Evolutionary conservation across 2,797 vertebrate species (phyloP).

Genomic region (Coendou prehensilis): DNA sequence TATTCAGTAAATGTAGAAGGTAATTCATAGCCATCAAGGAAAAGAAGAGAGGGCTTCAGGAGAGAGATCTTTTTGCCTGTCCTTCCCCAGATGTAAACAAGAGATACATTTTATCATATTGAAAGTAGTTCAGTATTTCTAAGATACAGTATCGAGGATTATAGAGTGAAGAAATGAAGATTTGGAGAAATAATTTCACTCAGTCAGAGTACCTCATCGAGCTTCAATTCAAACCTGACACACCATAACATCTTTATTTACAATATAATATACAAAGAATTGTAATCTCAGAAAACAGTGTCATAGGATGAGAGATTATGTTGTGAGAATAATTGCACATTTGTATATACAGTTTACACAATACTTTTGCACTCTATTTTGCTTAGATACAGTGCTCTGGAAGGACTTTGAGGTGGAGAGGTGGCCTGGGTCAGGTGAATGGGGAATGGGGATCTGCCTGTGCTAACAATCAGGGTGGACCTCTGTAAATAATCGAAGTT

Average conservation of each 20-base stretch:
- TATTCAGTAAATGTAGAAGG: neutral
- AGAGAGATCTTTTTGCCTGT: neutral
- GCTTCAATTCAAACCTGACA: neutral
- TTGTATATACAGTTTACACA: neutral
- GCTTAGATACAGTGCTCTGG: neutral
- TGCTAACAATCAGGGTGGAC: neutral
- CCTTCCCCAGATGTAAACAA: neutral
- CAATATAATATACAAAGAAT: neutral
- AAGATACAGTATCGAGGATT: neutral
- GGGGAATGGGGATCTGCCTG: neutral
- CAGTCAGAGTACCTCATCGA: neutral
- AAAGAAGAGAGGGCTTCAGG: neutral
- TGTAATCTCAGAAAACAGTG: neutral
- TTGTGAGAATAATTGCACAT: slow-evolving; percentile 9
- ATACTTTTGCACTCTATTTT: slow-evolving; percentile 45
- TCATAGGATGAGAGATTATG: neutral
- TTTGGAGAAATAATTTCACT: slow-evolving; percentile 17
- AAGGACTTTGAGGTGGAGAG: neutral
- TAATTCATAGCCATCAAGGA: neutral
- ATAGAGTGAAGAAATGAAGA: neutral
- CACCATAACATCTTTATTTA: slow-evolving; percentile 16
- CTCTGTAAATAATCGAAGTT: neutral
- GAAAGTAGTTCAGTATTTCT: neutral
- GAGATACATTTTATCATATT: slow-evolving; percentile 6
- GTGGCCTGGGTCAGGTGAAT: neutral